Evolutionary conservation across 2,888 invertebrate species (phyloP).

Genomic region (Pheosia gnoma): DNA sequence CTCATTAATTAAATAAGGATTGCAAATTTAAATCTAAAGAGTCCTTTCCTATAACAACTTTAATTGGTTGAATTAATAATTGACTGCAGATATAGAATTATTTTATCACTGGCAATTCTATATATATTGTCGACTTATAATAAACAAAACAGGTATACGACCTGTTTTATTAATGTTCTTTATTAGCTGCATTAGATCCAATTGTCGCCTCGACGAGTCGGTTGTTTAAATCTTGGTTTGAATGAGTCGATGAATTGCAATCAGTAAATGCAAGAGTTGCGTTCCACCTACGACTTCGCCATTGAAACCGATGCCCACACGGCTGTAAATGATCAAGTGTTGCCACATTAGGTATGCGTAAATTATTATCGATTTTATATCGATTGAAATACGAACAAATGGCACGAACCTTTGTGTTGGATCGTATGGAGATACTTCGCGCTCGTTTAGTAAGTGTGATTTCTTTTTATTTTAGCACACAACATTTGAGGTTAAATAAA

Average conservation of each 20-base stretch:
- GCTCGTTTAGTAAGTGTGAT: background rate
- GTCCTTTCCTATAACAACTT: too few species aligned
- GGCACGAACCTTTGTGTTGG: background rate
- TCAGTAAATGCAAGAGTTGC: conserved; percentile 17
- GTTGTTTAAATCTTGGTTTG: background rate
- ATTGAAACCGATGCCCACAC: conserved; percentile 24
- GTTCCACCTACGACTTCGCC: conserved; percentile 22
- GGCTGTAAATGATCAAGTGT: conserved; percentile 11
- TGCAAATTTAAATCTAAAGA: too few species aligned
- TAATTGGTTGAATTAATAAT: too few species aligned
- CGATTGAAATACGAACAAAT: background rate
- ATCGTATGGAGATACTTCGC: background rate
- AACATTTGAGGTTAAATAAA: background rate
- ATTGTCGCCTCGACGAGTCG: background rate
- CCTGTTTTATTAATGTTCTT: too few species aligned
- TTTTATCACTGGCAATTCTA: too few species aligned
- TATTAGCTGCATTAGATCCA: background rate
- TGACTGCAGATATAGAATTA: too few species aligned
- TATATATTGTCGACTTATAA: too few species aligned
- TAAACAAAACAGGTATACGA: too few species aligned
- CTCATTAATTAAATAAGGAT: too few species aligned
- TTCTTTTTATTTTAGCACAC: background rate
- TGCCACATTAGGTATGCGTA: conserved; percentile 11
- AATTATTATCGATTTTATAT: background rate
- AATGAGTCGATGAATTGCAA: conserved; percentile 6